A percentile compares a stretch with the other conserved stretches of the same genome.
Evolutionary conservation across 2,113 vertebrate species (phyloP).

Genomic region (Phaetusa simplex): DNA sequence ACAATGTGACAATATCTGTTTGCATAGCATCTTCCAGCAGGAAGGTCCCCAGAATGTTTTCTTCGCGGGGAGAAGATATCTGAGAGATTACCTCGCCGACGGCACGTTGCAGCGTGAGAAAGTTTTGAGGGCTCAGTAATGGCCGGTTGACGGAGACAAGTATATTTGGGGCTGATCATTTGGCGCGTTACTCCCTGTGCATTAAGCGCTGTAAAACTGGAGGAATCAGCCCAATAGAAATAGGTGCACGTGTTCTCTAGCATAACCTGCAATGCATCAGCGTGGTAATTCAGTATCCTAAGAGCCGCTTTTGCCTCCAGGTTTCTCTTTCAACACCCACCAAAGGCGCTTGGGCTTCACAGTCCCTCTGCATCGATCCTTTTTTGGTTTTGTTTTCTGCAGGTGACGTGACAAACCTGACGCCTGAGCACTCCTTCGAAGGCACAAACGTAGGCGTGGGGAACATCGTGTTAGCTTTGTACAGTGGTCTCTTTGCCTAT

Average conservation of each 20-base stretch:
- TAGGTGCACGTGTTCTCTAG: fast-evolving
- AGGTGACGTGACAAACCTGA: slow-evolving; percentile 79
- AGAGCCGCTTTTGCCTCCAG: background rate
- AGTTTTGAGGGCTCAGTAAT: background rate
- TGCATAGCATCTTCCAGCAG: slow-evolving; percentile 52
- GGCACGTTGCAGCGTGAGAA: background rate
- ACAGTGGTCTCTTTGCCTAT: slow-evolving; percentile 96
- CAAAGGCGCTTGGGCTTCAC: background rate
- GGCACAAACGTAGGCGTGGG: slow-evolving; percentile 85
- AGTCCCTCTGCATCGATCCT: background rate
- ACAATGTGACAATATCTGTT: slow-evolving; percentile 27
- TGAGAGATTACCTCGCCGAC: background rate
- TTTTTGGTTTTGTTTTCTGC: background rate
- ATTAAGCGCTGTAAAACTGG: background rate
- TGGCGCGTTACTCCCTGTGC: background rate
- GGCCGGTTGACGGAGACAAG: background rate
- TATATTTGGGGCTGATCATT: background rate
- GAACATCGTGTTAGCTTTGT: slow-evolving; percentile 89
- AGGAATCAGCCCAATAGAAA: background rate
- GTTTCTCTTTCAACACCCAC: background rate
- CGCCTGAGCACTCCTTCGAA: slow-evolving; percentile 82
- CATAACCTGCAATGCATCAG: background rate
- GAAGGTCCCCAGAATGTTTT: slow-evolving; percentile 33
- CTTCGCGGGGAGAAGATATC: background rate
- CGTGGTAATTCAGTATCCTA: background rate